Evolutionary conservation across 1,140 invertebrate genomes (phyloP), one percentile per base, ranked within the genome.

Genomic region (Drepana arcuata): DNA sequence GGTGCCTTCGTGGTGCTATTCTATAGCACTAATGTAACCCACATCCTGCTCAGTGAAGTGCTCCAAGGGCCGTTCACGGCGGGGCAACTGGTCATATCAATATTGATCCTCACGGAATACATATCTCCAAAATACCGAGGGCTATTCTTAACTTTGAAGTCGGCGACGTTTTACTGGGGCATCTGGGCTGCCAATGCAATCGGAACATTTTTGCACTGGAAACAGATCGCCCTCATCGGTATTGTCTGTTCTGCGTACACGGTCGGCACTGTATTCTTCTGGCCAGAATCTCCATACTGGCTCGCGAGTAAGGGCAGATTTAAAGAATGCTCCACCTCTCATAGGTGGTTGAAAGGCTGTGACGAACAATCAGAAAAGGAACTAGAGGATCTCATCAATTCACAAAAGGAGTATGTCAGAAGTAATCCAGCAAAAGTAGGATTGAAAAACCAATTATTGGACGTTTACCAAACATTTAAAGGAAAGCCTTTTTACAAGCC

Each of bases 251-350:
- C 49, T 0, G 1, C 41, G 1, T 63, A 56, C n/a, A 49, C 40
- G 0, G 49, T 60, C 6, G 16, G 34, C 1, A 35, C 39, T 0
- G 44, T 50, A 2, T 14, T 50, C 0, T 34, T 54, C 1, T 55
- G 59, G 50, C 55, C 55, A n/a, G 65, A 66, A 27, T 69, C 62
- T n/a, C 65, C 65, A 1, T 49, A 43, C 28, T 69, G 59, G 62
- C 21, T 63, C 24, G 62, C 56, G 1, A 57, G 41, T 18, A 53
- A 50, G 32, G 54, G 55, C 5, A 32, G 41, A 10, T 54, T 39
- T 30, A 41, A 60, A 12, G 52, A 58, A 23, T 51, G 53, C 25
- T 48, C 31, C 26, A 13, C 5, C 3, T 28, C 48, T 0, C 54
- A 58, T 24, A 33, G 51, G 13, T 56, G 51, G 49, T 25, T 69